Percentiles rank a stretch among this genome's conserved stretches.
Evolutionary conservation across 1,140 invertebrate genomes (phyloP).

Genomic region (Cheumatopsyche charites): DNA sequence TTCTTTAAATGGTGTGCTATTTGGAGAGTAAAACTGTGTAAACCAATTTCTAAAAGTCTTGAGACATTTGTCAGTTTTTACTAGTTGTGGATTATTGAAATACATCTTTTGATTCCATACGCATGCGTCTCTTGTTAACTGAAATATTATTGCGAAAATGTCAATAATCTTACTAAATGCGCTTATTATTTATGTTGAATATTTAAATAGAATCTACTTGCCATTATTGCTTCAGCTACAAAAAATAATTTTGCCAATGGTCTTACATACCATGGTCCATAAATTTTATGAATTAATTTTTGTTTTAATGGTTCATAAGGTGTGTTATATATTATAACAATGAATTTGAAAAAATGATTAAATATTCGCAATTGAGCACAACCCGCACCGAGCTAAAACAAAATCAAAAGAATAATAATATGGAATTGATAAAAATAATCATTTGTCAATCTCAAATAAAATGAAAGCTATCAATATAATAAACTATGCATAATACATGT

Average conservation of each 20-base stretch:
- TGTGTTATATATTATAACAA: slow-evolving; percentile 79
- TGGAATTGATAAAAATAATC: background rate
- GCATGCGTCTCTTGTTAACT: slow-evolving; percentile 85
- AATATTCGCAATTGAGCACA: slow-evolving; percentile 77
- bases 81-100: slow-evolving; percentile 71
- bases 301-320: slow-evolving; percentile 81
- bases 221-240: slow-evolving; percentile 77
- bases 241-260: slow-evolving; percentile 73
- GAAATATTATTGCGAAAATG: slow-evolving; percentile 44
- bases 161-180: too few relatives aligned
- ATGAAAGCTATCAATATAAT: background rate
- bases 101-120: slow-evolving; percentile 91
- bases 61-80: slow-evolving; percentile 77
- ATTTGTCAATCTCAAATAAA: too few relatives aligned
- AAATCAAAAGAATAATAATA: too few relatives aligned
- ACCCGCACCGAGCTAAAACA: slow-evolving; percentile 75
- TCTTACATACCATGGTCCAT: slow-evolving; percentile 64
- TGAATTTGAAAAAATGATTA: slow-evolving; percentile 64
- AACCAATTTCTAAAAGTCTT: slow-evolving; percentile 81
- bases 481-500: too few relatives aligned
- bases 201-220: slow-evolving; percentile 52
- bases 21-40: slow-evolving; percentile 83
- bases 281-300: slow-evolving; percentile 78
- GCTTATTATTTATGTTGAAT: too few relatives aligned
- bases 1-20: slow-evolving; percentile 69